These are phyloP conservation scores for Tubiluchus corallicola DNA, from an alignment of 2,888 invertebrate genomes.

Conservation along the genomic window DNA sequence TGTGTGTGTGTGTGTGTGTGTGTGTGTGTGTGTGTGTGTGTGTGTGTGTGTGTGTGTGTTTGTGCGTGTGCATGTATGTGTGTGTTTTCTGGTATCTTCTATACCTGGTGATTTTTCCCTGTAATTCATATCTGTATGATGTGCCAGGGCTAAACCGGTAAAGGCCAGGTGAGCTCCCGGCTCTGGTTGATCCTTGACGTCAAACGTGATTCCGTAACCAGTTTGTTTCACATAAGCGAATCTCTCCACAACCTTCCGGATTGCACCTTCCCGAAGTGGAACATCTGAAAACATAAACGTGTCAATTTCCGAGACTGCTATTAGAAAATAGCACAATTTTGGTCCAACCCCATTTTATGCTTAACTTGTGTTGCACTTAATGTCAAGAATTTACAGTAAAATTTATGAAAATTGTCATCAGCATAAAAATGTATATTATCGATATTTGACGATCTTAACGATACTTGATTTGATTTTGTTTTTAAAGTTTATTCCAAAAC, in stretches of 20 bases:
- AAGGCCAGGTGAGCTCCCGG: slow-evolving; percentile 21
- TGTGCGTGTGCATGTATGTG: too few species aligned
- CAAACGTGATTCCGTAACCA: slow-evolving; percentile 24
- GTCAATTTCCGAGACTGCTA: not conserved
- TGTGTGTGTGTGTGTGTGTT: too few species aligned
- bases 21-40: too few species aligned
- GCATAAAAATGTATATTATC: not conserved
- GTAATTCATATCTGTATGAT: slow-evolving; percentile 27
- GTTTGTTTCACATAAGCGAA: slow-evolving; percentile 26
- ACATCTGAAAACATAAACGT: not conserved
- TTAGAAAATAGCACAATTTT: not conserved
- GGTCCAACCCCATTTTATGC: not conserved
- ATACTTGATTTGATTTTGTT: too few species aligned
- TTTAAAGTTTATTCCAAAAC: too few species aligned
- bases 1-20: too few species aligned
- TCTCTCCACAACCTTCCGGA: slow-evolving; percentile 21
- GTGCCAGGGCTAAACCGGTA: slow-evolving; percentile 20
- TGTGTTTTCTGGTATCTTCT: too few species aligned
- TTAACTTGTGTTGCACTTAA: too few species aligned
- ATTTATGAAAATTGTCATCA: not conserved
- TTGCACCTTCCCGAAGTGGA: slow-evolving; percentile 14
- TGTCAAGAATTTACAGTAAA: not conserved
- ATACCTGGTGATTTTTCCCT: slow-evolving; percentile 24
- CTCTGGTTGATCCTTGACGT: slow-evolving; percentile 23
- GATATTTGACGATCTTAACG: slow-evolving; percentile 6